A percentile compares a stretch with the other conserved stretches of the same genome.
phyloP scores from a whole-genome alignment of 2,888 invertebrate species.

The Erebia aethiops region DNA sequence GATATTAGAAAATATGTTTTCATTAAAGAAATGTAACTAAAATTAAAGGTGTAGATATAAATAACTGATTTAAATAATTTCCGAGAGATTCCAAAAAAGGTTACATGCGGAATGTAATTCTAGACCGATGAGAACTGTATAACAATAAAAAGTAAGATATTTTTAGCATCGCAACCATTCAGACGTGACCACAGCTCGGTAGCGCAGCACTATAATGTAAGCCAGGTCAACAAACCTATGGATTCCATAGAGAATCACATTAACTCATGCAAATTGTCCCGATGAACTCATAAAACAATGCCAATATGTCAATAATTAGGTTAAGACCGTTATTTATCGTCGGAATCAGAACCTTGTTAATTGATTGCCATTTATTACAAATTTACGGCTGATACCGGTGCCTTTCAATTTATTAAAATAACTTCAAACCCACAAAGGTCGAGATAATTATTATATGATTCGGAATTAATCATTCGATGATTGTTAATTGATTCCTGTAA shows the following conservation, averaged over 20 bases:
- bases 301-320: conserved; percentile 61
- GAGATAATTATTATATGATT: conserved; percentile 14
- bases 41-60: not conserved
- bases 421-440: conserved; percentile 25
- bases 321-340: conserved; percentile 53
- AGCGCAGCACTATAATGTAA: conserved; percentile 24
- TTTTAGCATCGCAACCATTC: not conserved
- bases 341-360: conserved; percentile 51
- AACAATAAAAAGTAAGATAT: not conserved
- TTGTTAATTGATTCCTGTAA: conserved; percentile 25
- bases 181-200: conserved; percentile 22
- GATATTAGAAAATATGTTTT: not conserved
- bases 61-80: not conserved
- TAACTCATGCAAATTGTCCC: conserved; percentile 36
- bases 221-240: conserved; percentile 38
- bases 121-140: not conserved
- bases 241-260: conserved; percentile 33
- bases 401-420: conserved; percentile 45
- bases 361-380: conserved; percentile 49
- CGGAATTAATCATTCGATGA: conserved; percentile 12
- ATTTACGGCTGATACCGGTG: conserved; percentile 46
- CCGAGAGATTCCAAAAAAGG: not conserved
- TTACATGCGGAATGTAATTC: no score
- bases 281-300: conserved; percentile 56
- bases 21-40: not conserved